These are phyloP conservation scores for Helarctos malayanus DNA, from an alignment of 2,797 vertebrate species.

Conservation along the genomic window DNA sequence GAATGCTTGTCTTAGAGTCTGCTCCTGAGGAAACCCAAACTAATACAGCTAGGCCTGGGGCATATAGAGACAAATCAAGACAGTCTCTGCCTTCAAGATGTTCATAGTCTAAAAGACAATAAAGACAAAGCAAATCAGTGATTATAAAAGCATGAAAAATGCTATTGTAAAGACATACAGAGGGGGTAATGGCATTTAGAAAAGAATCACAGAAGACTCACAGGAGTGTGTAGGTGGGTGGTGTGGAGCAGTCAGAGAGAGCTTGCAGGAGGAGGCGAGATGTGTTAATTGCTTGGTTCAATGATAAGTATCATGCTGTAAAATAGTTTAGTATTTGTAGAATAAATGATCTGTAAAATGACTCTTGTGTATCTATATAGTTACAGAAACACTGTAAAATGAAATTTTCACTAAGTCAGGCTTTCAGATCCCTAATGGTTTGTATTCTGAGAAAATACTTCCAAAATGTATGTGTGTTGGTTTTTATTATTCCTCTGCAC, in stretches of 20 bases:
- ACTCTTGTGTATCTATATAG: neutral
- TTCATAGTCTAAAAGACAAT: neutral
- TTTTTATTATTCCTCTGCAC: neutral
- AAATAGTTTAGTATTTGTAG: slow-evolving; percentile 26
- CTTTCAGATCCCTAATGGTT: neutral
- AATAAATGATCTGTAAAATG: slow-evolving; percentile 13
- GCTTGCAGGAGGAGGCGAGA: neutral
- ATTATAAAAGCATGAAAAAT: neutral
- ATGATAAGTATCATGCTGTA: neutral
- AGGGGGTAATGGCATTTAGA: neutral
- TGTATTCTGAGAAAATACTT: neutral
- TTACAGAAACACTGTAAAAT: slow-evolving; percentile 61
- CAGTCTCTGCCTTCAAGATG: slow-evolving; percentile 1
- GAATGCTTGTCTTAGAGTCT: neutral
- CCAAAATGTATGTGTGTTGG: neutral
- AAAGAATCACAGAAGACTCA: neutral
- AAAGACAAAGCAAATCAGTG: neutral
- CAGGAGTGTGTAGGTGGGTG: neutral
- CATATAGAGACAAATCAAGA: neutral
- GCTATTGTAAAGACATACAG: neutral
- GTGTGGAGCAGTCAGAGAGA: neutral
- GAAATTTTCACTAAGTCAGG: neutral
- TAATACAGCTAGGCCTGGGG: neutral
- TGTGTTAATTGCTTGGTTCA: neutral
- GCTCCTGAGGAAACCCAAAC: neutral